These are phyloP conservation scores for Porites evermanni DNA, from an alignment of 92 coral and sea anemone genomes.

Conservation along the genomic window DNA sequence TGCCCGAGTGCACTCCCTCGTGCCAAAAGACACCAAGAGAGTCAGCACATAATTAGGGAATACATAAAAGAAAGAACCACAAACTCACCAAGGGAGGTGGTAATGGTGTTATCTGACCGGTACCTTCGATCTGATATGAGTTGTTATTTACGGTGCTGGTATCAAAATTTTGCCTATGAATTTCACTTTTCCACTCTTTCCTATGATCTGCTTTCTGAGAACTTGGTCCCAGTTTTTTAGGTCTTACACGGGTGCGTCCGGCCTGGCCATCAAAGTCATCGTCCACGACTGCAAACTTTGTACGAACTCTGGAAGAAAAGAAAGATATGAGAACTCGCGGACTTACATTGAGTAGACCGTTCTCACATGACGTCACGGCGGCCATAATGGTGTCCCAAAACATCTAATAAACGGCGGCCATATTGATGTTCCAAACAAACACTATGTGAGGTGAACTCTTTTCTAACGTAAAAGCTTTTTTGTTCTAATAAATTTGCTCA, in stretches of 20 bases:
- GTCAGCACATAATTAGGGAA: no score
- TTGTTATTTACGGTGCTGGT: not conserved
- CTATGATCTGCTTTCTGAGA: conserved; percentile 3
- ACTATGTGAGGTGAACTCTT: no score
- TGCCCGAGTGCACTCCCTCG: no score
- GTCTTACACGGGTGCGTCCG: conserved; percentile 40
- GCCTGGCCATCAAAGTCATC: conserved; percentile 58
- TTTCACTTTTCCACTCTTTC: conserved; percentile 36
- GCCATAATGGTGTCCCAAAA: no score
- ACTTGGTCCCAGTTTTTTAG: conserved; percentile 21
- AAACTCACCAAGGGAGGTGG: conserved; percentile 95
- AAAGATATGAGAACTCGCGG: not conserved
- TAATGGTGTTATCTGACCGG: conserved; percentile 77
- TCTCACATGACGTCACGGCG: no score
- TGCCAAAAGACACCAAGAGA: no score
- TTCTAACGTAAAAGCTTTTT: no score
- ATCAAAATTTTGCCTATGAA: conserved; percentile 7
- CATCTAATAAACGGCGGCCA: no score
- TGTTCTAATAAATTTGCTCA: no score
- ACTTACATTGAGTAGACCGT: no score
- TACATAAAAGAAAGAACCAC: not conserved
- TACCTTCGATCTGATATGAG: conserved; percentile 28
- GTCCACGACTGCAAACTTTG: conserved; percentile 85
- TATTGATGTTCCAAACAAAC: no score
- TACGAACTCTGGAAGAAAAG: conserved; percentile 71